These are phyloP conservation scores for Lucilia sericata DNA, from an alignment of 1,140 invertebrate genomes.

Conservation along the genomic window DNA sequence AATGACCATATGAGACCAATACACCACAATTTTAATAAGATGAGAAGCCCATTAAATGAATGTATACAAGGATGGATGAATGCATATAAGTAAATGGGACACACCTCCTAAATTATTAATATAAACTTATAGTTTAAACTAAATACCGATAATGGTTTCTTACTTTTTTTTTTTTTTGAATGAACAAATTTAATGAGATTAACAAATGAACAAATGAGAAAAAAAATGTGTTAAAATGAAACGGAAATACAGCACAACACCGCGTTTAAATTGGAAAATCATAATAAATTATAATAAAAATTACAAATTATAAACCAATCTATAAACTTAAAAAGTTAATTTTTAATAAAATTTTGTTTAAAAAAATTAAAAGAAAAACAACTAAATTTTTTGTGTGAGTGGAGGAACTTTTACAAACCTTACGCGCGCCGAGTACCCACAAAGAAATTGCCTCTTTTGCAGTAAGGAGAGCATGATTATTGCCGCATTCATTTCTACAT, in stretches of 20 bases:
- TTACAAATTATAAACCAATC: constrained; percentile 19
- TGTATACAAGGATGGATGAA: too few species aligned
- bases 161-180: too few species aligned
- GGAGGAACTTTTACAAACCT: constrained; percentile 75
- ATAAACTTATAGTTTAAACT: too few species aligned
- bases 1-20: too few species aligned
- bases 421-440: constrained; percentile 88
- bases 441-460: constrained; percentile 91
- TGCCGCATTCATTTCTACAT: constrained; percentile 68
- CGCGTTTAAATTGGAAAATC: constrained; percentile 17
- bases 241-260: constrained; percentile 26
- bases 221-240: background rate
- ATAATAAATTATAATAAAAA: constrained; percentile 28
- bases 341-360: constrained; percentile 35
- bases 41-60: too few species aligned
- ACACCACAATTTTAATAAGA: too few species aligned
- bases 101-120: too few species aligned
- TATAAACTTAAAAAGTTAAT: background rate
- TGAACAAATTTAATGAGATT: background rate
- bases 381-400: background rate
- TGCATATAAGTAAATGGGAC: too few species aligned
- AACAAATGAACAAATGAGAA: background rate
- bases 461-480: constrained; percentile 82
- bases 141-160: too few species aligned
- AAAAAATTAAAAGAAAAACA: constrained; percentile 37